These are phyloP conservation scores for Peromyscus leucopus DNA, from an alignment of 2,113 vertebrate genomes.

Conservation along the genomic window DNA sequence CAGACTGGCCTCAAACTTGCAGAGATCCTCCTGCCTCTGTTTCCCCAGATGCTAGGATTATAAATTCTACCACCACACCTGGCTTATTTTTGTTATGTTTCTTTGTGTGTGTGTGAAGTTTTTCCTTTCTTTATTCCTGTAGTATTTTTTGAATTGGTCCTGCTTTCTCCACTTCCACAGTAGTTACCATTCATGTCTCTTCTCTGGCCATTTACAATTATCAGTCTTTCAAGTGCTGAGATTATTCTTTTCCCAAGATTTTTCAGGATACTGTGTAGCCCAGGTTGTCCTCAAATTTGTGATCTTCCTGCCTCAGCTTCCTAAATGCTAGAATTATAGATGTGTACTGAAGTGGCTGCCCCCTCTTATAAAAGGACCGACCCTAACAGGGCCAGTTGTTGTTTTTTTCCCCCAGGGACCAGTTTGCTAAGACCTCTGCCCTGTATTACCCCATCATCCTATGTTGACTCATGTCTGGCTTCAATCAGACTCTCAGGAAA, in stretches of 20 bases:
- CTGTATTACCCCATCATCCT: no score
- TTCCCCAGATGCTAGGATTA: neutral
- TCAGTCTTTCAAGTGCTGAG: neutral
- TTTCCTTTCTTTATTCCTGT: neutral
- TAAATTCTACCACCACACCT: neutral
- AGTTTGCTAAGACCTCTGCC: no score
- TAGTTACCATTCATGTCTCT: neutral
- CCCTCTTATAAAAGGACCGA: no score
- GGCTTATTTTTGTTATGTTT: neutral
- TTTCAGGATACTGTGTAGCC: neutral
- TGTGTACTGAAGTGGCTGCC: no score
- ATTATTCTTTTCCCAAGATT: neutral
- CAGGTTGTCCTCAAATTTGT: neutral
- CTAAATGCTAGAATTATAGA: neutral
- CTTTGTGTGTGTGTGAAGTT: neutral
- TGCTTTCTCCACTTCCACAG: neutral
- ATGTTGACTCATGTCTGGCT: no score
- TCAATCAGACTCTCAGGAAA: no score
- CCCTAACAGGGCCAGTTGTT: no score
- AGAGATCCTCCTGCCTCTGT: neutral
- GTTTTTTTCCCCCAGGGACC: no score
- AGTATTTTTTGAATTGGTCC: neutral
- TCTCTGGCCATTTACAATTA: neutral
- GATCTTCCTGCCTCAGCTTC: neutral
- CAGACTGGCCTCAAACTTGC: neutral